Evolutionary conservation across 2,888 invertebrate species (phyloP), one percentile per base, ranked within the genome.

Genomic region (Drosophila prolongata): DNA sequence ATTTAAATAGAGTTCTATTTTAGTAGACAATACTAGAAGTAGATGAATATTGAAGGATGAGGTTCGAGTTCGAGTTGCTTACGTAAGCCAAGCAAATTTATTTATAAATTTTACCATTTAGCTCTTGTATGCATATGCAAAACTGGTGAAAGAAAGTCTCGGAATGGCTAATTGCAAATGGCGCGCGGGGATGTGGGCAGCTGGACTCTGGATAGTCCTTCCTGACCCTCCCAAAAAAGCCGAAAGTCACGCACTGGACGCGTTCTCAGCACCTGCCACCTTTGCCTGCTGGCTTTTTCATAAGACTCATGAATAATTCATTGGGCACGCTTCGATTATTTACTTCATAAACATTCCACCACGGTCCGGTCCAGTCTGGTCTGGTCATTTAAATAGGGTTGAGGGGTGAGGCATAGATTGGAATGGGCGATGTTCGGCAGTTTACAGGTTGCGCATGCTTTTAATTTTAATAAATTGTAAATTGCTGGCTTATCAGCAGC

Each of bases 221-320:
- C 67, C 78, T 73, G 72, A 60, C 62, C 69, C 70, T 62, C 47
- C 72, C 57, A 64, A 72, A 68, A 67, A 69, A 78, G 59, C 56
- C 69, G 43, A 84, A 79, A 79, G 81, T 81, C 84, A 83, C 78
- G 81, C 87, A 78, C 76, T 53, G 54, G 64, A 47, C 71, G 30
- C 57, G 53, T 52, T 70, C 62, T 62, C 49, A 62, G 50, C 65
- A 27, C 77, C 72, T 73, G 72, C 54, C 61, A 53, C 49, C 58
- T 53, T 59, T 61, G 53, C 34, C 54, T 56, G 50, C 50, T 49
- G 58, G 54, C 49, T 55, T 87, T 89, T 84, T 75, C 79, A 89
- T 90, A 85, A 81, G 66, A 54, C 79, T 87, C 80, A 90, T 90
- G 88, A 90, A 90, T 90, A 79, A 90, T 90, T 90, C 89, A 90